Evolutionary conservation across 1,140 invertebrate genomes (phyloP), one percentile per base, ranked within the genome.

Genomic region (Orchesella cincta): DNA sequence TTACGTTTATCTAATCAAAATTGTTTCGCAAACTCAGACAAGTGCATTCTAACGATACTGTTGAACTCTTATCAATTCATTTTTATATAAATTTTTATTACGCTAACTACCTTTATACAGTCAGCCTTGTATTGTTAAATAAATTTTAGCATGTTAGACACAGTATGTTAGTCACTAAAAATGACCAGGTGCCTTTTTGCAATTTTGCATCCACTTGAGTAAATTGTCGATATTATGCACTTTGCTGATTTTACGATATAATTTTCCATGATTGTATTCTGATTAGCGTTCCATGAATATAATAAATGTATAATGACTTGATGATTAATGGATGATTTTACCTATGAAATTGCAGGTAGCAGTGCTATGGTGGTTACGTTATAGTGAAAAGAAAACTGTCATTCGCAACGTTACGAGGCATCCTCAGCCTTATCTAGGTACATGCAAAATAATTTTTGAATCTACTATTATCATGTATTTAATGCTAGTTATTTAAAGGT

Each of bases 351-450:
- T 31, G 2, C n/a, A 67, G 62, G 26, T 67, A 33, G 5, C 33
- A 8, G 2, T 33, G 12, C 5, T 67, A 31, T 67, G 62, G 62
- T 67, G 62, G 62, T 33, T 67, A 23, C 62, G 62, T 3, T 67
- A 67, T 67, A 33, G 12, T 33, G 28, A 67, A 29, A 67, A 67
- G n/a, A 67, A 67, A 23, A 8, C 26, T 5, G 62, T 67, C 8
- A n/a, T 33, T 67, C 62, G 31, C 8, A 67, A 67, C 33, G 62
- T 67, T 23, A 67, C 31, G 1, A 29, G 31, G 33, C 62, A 33
- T 33, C 62, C 62, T 3, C 62, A 67, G 23, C 62, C 62, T 1
- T 67, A 67, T 33, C 33, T 67, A 67, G 62, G 62, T 67, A 67
- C 26, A 12, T 67, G 18, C 39, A 46, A 46, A 46, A 46, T 57